Conservation (phyloP, 2,888 invertebrate species). For the Ophioninae sp. region DNA sequence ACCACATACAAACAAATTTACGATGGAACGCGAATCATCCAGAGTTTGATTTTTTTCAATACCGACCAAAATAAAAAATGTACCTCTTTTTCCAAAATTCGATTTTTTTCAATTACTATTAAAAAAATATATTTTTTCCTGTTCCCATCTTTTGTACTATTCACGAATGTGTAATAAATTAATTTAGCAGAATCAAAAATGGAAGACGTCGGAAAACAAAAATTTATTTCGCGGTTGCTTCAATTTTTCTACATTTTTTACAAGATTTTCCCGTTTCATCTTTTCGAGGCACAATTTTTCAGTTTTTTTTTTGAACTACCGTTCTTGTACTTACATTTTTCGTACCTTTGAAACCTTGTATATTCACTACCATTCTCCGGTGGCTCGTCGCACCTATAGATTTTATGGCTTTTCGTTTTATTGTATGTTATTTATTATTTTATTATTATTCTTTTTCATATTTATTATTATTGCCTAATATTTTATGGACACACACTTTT, state of each 20-base stretch:
- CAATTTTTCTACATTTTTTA: not conserved
- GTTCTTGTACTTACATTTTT: not conserved
- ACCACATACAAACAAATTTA: constrained; percentile 68
- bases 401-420: not conserved
- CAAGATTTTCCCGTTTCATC: not conserved
- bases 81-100: not conserved
- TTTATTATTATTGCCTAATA: too few relatives aligned
- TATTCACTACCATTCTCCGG: not conserved
- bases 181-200: too few relatives aligned
- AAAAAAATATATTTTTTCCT: not conserved
- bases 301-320: not conserved
- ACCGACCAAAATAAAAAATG: not conserved
- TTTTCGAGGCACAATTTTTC: not conserved
- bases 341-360: too few relatives aligned
- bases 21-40: constrained; percentile 62
- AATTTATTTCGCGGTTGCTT: not conserved
- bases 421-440: not conserved
- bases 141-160: not conserved
- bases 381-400: not conserved
- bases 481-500: not conserved
- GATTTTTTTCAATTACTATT: not conserved
- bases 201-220: too few relatives aligned
- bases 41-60: constrained; percentile 3
- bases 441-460: too few relatives aligned
- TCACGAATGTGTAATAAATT: too few relatives aligned